phyloP scores from a whole-genome alignment of 1,140 invertebrate species.

The Caerostris darwini region DNA sequence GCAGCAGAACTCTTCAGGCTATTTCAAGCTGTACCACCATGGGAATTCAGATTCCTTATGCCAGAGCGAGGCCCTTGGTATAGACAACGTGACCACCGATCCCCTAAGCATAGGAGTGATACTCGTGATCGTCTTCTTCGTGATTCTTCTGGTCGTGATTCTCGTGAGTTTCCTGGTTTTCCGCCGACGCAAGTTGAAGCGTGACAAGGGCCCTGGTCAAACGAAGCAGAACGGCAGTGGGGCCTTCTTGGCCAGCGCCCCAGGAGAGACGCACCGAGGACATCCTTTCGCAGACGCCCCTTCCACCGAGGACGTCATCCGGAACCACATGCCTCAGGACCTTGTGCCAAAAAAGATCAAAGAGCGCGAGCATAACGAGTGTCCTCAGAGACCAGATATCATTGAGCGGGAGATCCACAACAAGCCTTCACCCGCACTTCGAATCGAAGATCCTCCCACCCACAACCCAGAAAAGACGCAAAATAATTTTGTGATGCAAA shows the following conservation, averaged over 20 bases:
- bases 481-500: constrained; percentile 83
- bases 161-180: constrained; percentile 94
- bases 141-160: constrained; percentile 93
- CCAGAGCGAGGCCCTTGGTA: constrained; percentile 85
- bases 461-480: constrained; percentile 58
- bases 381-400: constrained; percentile 92
- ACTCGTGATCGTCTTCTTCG: constrained; percentile 96
- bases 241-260: constrained; percentile 67
- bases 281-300: constrained; percentile 80
- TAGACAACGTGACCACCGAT: constrained; percentile 88
- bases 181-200: constrained; percentile 78
- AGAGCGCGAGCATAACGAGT: constrained; percentile 86
- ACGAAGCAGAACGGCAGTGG: constrained; percentile 77
- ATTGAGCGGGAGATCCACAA: constrained; percentile 94
- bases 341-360: constrained; percentile 89
- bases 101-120: constrained; percentile 94
- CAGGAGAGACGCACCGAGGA: constrained; percentile 79
- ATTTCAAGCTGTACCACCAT: constrained; percentile 86
- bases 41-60: constrained; percentile 84
- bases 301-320: constrained; percentile 82
- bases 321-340: constrained; percentile 85
- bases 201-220: constrained; percentile 59
- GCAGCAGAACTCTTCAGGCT: constrained; percentile 92
- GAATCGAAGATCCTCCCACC: constrained; percentile 83
- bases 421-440: constrained; percentile 85